Percentiles rank a stretch among this genome's conserved stretches.
These are phyloP conservation scores for Camponotus vicinus DNA, from an alignment of 1,140 invertebrate species.

Conservation along the genomic window DNA sequence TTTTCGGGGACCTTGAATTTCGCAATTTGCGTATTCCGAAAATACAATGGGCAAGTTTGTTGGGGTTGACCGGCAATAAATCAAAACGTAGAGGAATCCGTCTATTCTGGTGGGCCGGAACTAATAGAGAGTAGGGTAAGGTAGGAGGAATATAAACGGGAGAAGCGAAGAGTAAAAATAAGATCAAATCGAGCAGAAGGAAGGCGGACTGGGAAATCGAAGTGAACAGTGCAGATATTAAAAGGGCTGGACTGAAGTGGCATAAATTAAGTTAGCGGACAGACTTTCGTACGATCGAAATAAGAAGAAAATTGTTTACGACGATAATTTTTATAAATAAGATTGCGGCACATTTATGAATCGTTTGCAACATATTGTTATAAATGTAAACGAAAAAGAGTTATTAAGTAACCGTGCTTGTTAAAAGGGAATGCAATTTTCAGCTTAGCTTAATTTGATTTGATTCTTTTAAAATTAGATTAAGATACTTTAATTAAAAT, in stretches of 20 bases:
- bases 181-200: slow-evolving; percentile 30
- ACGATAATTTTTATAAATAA: not conserved
- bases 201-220: slow-evolving; percentile 12
- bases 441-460: not conserved
- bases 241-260: slow-evolving; percentile 20
- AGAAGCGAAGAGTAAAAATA: slow-evolving; percentile 11
- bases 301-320: not conserved
- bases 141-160: slow-evolving; percentile 3
- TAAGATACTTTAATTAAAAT: not conserved
- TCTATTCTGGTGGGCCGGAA: slow-evolving; percentile 21
- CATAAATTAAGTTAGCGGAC: slow-evolving; percentile 23
- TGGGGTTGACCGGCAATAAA: slow-evolving; percentile 81
- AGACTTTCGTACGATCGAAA: not conserved
- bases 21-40: slow-evolving; percentile 81
- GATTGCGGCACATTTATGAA: not conserved
- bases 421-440: not conserved
- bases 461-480: not conserved
- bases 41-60: slow-evolving; percentile 78
- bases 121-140: slow-evolving; percentile 21
- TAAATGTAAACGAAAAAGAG: not conserved
- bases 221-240: slow-evolving; percentile 11
- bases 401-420: not conserved
- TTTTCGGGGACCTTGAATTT: slow-evolving; percentile 80
- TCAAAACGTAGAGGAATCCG: slow-evolving; percentile 75
- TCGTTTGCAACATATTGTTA: not conserved